A percentile compares a stretch with the other conserved stretches of the same genome.
These are phyloP conservation scores for Paracentrotus lividus DNA, from an alignment of 53 echinoderm and acorn worm genomes.

Conservation along the genomic window DNA sequence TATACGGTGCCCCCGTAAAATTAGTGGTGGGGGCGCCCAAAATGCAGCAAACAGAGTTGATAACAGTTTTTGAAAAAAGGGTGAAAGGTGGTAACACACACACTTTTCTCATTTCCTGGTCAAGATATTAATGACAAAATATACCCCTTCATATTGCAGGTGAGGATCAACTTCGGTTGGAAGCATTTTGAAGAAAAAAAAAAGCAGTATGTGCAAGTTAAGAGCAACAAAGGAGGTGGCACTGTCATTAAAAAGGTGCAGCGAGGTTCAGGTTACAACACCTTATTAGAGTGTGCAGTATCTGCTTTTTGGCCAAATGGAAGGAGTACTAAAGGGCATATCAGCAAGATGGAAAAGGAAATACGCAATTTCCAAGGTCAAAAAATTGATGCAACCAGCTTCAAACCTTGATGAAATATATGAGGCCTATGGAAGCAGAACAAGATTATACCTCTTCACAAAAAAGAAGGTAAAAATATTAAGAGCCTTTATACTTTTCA, in stretches of 20 bases:
- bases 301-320: slow-evolving; percentile 25
- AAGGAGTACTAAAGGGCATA: too few species aligned
- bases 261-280: slow-evolving; percentile 24
- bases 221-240: not conserved
- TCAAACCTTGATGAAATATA: slow-evolving; percentile 1
- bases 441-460: slow-evolving; percentile 10
- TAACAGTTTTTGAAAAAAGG: too few species aligned
- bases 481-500: too few species aligned
- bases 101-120: slow-evolving; percentile 31
- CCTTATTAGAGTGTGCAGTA: slow-evolving; percentile 42
- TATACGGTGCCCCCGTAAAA: too few species aligned
- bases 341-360: slow-evolving; percentile 22
- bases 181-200: not conserved
- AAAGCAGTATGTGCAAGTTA: not conserved
- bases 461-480: too few species aligned
- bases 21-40: too few species aligned
- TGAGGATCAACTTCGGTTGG: slow-evolving; percentile 23
- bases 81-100: too few species aligned
- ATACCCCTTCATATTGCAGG: slow-evolving; percentile 31
- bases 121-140: slow-evolving; percentile 26
- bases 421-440: slow-evolving; percentile 44
- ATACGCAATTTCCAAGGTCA: slow-evolving; percentile 41
- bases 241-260: not conserved
- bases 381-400: slow-evolving; percentile 7
- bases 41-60: too few species aligned